Evolutionary conservation across 2,888 invertebrate genomes (phyloP).

Genomic region (Polia nebulosa): DNA sequence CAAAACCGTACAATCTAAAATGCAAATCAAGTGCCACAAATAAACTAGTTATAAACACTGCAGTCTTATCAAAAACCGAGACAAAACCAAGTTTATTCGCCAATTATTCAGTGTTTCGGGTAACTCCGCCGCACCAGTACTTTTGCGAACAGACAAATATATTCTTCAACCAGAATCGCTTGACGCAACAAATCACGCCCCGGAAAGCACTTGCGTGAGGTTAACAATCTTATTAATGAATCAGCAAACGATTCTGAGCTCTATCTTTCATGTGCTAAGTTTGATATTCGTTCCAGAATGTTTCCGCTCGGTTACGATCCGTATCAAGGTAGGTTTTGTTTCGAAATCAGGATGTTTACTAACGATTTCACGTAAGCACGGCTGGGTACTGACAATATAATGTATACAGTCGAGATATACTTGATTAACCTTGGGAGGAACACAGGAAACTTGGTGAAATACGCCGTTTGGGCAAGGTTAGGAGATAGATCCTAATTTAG

Average conservation of each 20-base stretch:
- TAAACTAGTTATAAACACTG: slow-evolving; percentile 44
- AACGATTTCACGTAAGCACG: slow-evolving; percentile 71
- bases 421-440: slow-evolving; percentile 55
- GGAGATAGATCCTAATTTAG: slow-evolving; percentile 32
- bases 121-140: slow-evolving; percentile 40
- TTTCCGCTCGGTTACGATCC: slow-evolving; percentile 53
- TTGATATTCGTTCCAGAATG: slow-evolving; percentile 41
- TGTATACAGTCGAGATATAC: slow-evolving; percentile 60
- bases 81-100: slow-evolving; percentile 34
- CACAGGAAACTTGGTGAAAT: slow-evolving; percentile 53
- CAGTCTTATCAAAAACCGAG: slow-evolving; percentile 51
- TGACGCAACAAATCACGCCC: slow-evolving; percentile 77
- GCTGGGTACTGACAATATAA: slow-evolving; percentile 70
- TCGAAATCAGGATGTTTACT: slow-evolving; percentile 75
- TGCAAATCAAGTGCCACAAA: slow-evolving; percentile 31
- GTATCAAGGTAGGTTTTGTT: slow-evolving; percentile 69
- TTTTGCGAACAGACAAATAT: slow-evolving; percentile 63
- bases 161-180: slow-evolving; percentile 65
- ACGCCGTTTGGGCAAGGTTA: slow-evolving; percentile 26
- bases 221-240: slow-evolving; percentile 71
- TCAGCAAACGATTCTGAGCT: slow-evolving; percentile 60
- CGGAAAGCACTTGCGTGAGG: slow-evolving; percentile 77
- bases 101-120: slow-evolving; percentile 65
- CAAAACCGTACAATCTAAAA: slow-evolving; percentile 31
- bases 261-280: slow-evolving; percentile 55